Evolutionary conservation across 2,113 vertebrate genomes (phyloP).

Genomic region (Nerophis lumbriciformis): DNA sequence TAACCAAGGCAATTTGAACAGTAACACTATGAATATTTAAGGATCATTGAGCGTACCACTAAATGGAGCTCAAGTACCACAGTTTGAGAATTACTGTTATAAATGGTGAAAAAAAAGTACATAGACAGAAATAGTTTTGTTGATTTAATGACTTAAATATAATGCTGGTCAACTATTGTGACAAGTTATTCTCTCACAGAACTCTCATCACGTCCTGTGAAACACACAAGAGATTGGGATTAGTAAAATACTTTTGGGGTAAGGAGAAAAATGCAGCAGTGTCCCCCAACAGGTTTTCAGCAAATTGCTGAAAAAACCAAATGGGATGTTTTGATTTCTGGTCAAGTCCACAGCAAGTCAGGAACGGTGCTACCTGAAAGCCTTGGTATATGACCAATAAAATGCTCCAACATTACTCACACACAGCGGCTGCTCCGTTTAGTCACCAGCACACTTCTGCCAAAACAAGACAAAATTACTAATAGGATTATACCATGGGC

Average conservation of each 20-base stretch:
- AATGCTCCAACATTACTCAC: background rate
- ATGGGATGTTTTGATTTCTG: conserved; percentile 47
- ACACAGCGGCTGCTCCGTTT: background rate
- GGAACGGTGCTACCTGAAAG: conserved; percentile 44
- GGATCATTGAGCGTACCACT: too few species aligned
- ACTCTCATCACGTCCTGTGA: background rate
- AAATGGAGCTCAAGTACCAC: too few species aligned
- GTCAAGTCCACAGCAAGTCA: conserved; percentile 65
- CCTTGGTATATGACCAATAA: conserved; percentile 66
- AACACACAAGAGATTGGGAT: background rate
- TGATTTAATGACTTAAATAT: too few species aligned
- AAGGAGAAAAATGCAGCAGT: background rate
- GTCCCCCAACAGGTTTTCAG: conserved; percentile 16
- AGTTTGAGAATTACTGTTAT: too few species aligned
- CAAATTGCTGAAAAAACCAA: conserved; percentile 28
- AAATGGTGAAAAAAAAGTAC: too few species aligned
- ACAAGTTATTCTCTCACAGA: too few species aligned
- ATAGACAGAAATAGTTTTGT: too few species aligned
- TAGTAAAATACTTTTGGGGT: background rate
- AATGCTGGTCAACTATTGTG: too few species aligned
- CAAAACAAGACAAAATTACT: background rate
- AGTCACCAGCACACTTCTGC: background rate
- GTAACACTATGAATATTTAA: too few species aligned
- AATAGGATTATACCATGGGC: background rate
- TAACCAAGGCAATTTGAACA: too few species aligned